phyloP scores from a whole-genome alignment of 2,888 invertebrate genomes.

The Melinopterus prodromus region DNA sequence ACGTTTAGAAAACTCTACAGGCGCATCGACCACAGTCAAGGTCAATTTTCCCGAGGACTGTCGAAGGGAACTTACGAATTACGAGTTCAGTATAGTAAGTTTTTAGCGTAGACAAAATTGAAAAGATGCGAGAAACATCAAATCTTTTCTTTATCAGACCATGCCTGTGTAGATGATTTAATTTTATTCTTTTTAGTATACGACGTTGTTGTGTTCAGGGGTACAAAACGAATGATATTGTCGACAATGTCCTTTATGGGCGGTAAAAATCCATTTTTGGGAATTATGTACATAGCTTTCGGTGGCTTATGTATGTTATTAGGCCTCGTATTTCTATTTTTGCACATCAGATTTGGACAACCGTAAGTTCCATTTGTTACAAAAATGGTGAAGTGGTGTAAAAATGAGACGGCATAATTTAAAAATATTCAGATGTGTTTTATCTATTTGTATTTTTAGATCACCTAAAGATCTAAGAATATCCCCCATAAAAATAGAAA shows the following conservation, averaged over 20 bases:
- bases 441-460: too few relatives aligned
- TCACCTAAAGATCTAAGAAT: too few relatives aligned
- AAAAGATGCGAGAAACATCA: too few relatives aligned
- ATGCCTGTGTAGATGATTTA: too few relatives aligned
- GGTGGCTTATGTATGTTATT: slow-evolving; percentile 92
- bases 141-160: too few relatives aligned
- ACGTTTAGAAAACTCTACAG: slow-evolving; percentile 95
- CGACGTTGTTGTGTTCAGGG: slow-evolving; percentile 90
- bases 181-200: slow-evolving; percentile 70
- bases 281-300: slow-evolving; percentile 97
- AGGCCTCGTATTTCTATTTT: slow-evolving; percentile 89
- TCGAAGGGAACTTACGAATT: slow-evolving; percentile 77
- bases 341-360: slow-evolving; percentile 96
- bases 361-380: slow-evolving; percentile 68
- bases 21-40: slow-evolving; percentile 76
- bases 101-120: background rate
- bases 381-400: too few relatives aligned
- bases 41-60: slow-evolving; percentile 74
- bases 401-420: too few relatives aligned
- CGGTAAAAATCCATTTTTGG: slow-evolving; percentile 97
- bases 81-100: slow-evolving; percentile 77
- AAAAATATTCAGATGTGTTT: too few relatives aligned
- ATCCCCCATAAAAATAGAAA: too few relatives aligned
- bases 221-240: slow-evolving; percentile 93
- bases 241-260: slow-evolving; percentile 97